Evolutionary conservation across 2,113 vertebrate species (phyloP), one percentile per base, ranked within the genome.

Genomic region (Calyptomena viridis): DNA sequence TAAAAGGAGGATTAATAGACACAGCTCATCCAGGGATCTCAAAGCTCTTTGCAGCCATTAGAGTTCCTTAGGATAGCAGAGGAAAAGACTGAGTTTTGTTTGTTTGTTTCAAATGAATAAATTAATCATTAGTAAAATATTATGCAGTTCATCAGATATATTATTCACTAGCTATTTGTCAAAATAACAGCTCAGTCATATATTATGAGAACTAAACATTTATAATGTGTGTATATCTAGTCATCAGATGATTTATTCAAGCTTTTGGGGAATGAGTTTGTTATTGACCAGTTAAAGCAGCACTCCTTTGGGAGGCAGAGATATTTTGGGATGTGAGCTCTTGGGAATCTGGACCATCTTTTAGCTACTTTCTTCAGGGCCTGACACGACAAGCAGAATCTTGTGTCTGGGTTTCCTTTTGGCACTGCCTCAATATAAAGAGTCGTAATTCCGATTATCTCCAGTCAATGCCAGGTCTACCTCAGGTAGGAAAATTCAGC

Each of bases 101-200:
- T 95, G 85, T 94, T 96, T 97, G 91, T 94, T 93, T 96, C 3
- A 0, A 92, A 92, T 69, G 88, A 94, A 95, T 96, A 93, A 95
- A 96, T 97, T 96, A 94, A 95, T 97, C 94, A 95, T 94, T 94
- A 96, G 86, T 84, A 96, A 96, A 96, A 96, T 95, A 96, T 93
- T 93, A 95, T 96, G 90, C 90, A 89, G 89, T 94, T 96, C 83
- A 94, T 96, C 92, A 96, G 78, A 95, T 96, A 92, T 89, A 96
- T 96, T 96, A 95, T 96, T 96, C 92, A 95, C 88, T 39, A 94
- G 84, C 90, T 96, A 87, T 95, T 96, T 92, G 83, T 97, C 94
- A 96, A 93, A 94, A 84, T 94, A 96, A 90, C 88, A 92, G 80
- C 88, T 81, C 89, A 64, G 76, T 84, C 90, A 72, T 96, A 90